Evolutionary conservation across 2,888 invertebrate genomes (phyloP).

Genomic region (Drosophila fungiperda): DNA sequence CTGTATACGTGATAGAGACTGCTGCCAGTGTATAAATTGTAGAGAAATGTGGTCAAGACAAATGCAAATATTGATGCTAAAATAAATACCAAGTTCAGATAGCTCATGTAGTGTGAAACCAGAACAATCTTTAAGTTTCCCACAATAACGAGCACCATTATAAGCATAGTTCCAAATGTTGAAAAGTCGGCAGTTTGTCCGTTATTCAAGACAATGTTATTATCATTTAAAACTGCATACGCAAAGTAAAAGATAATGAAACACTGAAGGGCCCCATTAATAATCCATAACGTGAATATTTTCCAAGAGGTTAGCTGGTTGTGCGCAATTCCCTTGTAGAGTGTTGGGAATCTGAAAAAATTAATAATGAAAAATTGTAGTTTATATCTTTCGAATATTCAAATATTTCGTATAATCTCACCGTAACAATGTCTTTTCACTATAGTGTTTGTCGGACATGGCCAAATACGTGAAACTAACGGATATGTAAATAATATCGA

Average conservation of each 20-base stretch:
- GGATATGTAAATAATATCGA: slow-evolving; percentile 90
- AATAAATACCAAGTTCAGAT: slow-evolving; percentile 85
- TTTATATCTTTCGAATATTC: neutral
- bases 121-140: slow-evolving; percentile 88
- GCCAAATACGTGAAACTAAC: slow-evolving; percentile 90
- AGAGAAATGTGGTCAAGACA: slow-evolving; percentile 86
- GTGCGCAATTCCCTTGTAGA: slow-evolving; percentile 88
- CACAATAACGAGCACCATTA: slow-evolving; percentile 86
- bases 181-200: slow-evolving; percentile 86
- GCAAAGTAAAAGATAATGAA: slow-evolving; percentile 87
- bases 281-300: slow-evolving; percentile 88
- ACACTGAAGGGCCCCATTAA: slow-evolving; percentile 88
- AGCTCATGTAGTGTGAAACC: slow-evolving; percentile 87
- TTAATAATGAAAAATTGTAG: neutral
- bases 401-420: slow-evolving; percentile 69
- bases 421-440: slow-evolving; percentile 86
- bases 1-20: slow-evolving; percentile 87
- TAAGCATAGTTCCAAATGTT: slow-evolving; percentile 87
- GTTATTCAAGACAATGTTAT: slow-evolving; percentile 85
- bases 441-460: slow-evolving; percentile 90
- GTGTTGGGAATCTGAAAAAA: slow-evolving; percentile 87
- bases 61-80: slow-evolving; percentile 86
- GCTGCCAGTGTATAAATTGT: slow-evolving; percentile 86
- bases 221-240: slow-evolving; percentile 82
- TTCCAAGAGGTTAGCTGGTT: slow-evolving; percentile 88